Evolutionary conservation across 2,888 invertebrate genomes (phyloP).

Genomic region (Cabera pusaria): DNA sequence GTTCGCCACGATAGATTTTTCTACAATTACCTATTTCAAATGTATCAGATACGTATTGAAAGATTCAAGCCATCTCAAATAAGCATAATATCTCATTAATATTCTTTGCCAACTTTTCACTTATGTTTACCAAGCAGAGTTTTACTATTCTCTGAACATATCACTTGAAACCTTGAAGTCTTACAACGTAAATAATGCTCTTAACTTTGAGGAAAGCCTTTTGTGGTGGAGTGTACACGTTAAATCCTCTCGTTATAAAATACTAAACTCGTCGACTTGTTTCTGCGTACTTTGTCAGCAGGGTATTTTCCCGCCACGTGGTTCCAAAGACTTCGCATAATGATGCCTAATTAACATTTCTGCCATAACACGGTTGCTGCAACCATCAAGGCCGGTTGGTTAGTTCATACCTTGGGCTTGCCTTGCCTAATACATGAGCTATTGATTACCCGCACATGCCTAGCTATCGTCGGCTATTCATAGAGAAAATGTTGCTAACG

Average conservation of each 20-base stretch:
- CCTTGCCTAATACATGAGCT: conserved; percentile 7
- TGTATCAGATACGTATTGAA: too few relatives aligned
- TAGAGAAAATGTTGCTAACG: neutral
- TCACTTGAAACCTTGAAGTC: conserved; percentile 14
- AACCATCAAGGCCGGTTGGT: conserved; percentile 16
- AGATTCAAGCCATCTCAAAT: too few relatives aligned
- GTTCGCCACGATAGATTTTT: too few relatives aligned
- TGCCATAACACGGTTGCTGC: conserved; percentile 17
- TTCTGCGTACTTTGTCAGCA: too few relatives aligned
- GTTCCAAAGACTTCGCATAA: conserved; percentile 10
- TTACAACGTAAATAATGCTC: conserved; percentile 12
- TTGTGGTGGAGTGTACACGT: conserved; percentile 2
- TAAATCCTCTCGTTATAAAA: neutral
- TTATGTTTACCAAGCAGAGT: too few relatives aligned
- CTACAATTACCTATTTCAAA: too few relatives aligned
- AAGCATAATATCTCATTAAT: too few relatives aligned
- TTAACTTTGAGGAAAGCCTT: too few relatives aligned
- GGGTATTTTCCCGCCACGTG: neutral
- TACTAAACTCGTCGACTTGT: too few relatives aligned
- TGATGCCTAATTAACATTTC: conserved; percentile 18
- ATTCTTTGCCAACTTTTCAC: too few relatives aligned
- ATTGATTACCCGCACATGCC: conserved; percentile 12
- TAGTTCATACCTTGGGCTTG: conserved; percentile 11
- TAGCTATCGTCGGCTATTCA: conserved; percentile 9
- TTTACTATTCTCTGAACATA: too few relatives aligned